A percentile compares a stretch with the other conserved stretches of the same genome.
Conservation (phyloP, 2,113 vertebrate genomes). For the Sylvietta virens region DNA sequence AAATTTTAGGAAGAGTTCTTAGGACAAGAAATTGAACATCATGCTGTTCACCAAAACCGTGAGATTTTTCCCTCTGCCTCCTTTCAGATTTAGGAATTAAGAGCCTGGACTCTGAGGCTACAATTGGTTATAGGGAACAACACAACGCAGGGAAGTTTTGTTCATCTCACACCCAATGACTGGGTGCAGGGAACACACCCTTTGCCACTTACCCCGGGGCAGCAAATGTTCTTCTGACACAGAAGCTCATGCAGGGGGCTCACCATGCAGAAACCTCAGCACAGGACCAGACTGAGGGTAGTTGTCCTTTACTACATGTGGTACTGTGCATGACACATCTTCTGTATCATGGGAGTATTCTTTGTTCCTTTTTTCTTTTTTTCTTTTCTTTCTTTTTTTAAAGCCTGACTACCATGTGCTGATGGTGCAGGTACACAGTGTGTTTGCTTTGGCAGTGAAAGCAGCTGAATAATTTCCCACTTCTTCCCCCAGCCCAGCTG, state of each 20-base stretch:
- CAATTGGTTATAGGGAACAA: neutral
- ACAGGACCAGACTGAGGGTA: neutral
- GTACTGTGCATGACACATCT: neutral
- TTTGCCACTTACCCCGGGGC: neutral
- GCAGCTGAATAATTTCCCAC: slow-evolving; percentile 57
- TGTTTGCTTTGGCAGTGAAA: slow-evolving; percentile 50
- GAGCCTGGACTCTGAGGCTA: neutral
- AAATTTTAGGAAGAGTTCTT: neutral
- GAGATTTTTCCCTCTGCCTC: neutral
- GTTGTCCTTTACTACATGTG: neutral
- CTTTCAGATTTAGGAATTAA: neutral
- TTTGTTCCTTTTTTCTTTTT: neutral
- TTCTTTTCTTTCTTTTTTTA: neutral
- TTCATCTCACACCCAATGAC: neutral
- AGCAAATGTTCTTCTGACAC: neutral
- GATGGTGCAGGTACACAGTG: slow-evolving; percentile 25
- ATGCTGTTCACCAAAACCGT: neutral
- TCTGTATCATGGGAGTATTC: neutral
- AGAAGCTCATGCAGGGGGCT: neutral
- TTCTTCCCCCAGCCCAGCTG: slow-evolving; percentile 53
- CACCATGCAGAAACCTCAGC: neutral
- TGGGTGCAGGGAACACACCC: neutral
- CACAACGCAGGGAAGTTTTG: neutral
- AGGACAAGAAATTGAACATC: neutral
- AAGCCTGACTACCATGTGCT: slow-evolving; percentile 9